phyloP scores from a whole-genome alignment of 2,113 vertebrate genomes.

The Chitala chitala region DNA sequence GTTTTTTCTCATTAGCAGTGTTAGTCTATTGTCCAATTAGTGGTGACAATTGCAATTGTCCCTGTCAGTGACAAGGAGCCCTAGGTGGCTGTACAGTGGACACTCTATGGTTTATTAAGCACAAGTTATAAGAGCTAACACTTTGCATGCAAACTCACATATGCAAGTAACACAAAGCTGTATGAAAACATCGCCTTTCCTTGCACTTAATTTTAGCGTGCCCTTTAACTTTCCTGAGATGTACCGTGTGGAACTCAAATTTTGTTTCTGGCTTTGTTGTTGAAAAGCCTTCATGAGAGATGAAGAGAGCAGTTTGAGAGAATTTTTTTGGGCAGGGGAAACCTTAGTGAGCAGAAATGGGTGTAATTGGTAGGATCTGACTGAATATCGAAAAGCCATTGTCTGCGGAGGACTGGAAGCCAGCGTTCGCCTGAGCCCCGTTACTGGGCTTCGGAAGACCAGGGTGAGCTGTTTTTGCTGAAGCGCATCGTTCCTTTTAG shows the following conservation, averaged over 20 bases:
- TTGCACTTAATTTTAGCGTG: not conserved
- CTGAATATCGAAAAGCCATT: conserved; percentile 27
- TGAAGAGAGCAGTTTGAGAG: not conserved
- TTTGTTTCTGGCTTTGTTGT: conserved; percentile 12
- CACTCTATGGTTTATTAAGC: not conserved
- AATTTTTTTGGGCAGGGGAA: conserved; percentile 24
- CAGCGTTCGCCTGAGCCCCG: not conserved
- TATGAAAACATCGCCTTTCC: conserved; percentile 1
- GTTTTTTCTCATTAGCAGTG: conserved; percentile 52
- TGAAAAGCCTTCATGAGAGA: conserved; percentile 12
- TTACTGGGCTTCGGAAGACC: conserved; percentile 27
- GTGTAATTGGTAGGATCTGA: conserved; percentile 34
- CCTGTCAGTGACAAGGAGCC: not conserved
- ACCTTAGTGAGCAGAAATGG: conserved; percentile 32
- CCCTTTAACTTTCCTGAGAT: not conserved
- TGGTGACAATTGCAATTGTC: no score
- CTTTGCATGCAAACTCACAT: not conserved
- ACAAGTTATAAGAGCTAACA: not conserved
- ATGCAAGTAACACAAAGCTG: not conserved
- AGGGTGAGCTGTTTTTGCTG: conserved; percentile 49
- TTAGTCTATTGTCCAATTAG: conserved; percentile 31
- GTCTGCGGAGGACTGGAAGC: not conserved
- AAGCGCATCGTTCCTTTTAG: conserved; percentile 31
- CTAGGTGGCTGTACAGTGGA: no score
- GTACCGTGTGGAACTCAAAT: not conserved